Percentiles rank a stretch among this genome's conserved stretches.
These are phyloP conservation scores for Eulithis prunata DNA, from an alignment of 2,888 invertebrate genomes.

Conservation along the genomic window DNA sequence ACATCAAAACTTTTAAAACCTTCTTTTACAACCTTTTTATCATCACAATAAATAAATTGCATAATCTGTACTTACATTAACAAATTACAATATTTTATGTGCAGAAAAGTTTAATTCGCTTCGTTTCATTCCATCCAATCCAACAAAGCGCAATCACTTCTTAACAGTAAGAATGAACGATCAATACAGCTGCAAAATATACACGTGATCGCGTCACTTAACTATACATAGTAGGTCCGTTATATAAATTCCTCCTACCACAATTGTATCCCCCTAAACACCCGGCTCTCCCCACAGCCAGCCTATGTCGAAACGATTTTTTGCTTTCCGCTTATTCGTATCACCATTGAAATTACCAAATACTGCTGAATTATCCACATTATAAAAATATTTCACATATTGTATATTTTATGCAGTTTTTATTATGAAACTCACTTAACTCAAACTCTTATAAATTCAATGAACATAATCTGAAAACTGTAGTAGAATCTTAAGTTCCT, in stretches of 20 bases:
- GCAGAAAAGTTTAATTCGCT: background rate
- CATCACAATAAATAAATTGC: no score
- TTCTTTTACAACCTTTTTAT: no score
- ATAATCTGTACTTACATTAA: no score
- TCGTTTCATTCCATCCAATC: slow-evolving; percentile 12
- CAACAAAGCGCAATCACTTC: slow-evolving; percentile 53
- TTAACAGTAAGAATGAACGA: slow-evolving; percentile 71
- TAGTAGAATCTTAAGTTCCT: no score
- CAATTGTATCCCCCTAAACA: slow-evolving; percentile 71
- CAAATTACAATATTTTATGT: no score
- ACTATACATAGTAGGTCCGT: slow-evolving; percentile 44
- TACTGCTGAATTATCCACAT: no score
- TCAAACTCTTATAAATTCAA: no score
- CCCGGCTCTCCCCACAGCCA: slow-evolving; percentile 64
- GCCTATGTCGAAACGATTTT: slow-evolving; percentile 73
- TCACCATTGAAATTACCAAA: slow-evolving; percentile 37
- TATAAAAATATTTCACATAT: no score
- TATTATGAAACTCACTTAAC: no score
- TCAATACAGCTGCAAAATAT: slow-evolving; percentile 84
- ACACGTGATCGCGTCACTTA: slow-evolving; percentile 83
- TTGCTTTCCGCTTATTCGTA: slow-evolving; percentile 56
- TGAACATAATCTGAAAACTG: no score
- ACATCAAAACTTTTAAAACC: no score
- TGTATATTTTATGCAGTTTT: no score
- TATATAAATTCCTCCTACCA: slow-evolving; percentile 78